Base-by-base conservation (phyloP, 2,113 vertebrate species). In the Proteles cristata region DNA sequence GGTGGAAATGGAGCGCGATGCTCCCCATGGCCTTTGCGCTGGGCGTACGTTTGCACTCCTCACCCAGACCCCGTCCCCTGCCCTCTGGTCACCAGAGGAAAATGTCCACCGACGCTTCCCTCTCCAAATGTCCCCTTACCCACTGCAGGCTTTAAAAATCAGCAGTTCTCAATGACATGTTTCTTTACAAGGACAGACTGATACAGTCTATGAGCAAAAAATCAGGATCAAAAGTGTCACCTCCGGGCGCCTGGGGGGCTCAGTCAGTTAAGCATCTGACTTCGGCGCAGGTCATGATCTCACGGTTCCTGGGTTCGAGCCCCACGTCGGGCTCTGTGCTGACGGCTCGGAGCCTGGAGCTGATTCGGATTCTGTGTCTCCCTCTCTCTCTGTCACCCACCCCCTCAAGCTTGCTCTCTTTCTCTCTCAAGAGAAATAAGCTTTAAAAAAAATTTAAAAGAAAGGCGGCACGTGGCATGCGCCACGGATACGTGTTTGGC, bases 41-140 rank as follows among this genome's bases (percentile, higher is more conserved):
- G 15, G 2, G n/a, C 31, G 4, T 0, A 0, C 0, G 0, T 2
- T 2, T 2, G 1, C 2, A 17, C 26, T 1, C 0, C 53, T 6
- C 3, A 2, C 25, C 5, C 1, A 0, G 39, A 0, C 43, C 7
- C 53, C 33, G 2, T 11, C 58, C 35, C 10, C 7, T 1, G 76
- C 76, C 31, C 28, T 21, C 28, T 3, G 9, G 48, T 11, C 76
- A 50, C 76, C 74, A 31, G 74, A 63, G 48, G 84, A 39, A 63
- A n/a, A 31, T 16, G 48, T 17, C 96, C n/a, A 17, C 91, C 77
- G 89, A 6, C 65, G 58, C 82, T 90, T 95, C 79, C 88, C 8
- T 26, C 11, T 15, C 84, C 83, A 87, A 1, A 1, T 79, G 66
- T 81, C 35, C 15, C 23, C n/a, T 28, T 25, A 39, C 35, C 21